Conservation (phyloP, 2,113 vertebrate genomes). For the Onychostoma macrolepis region DNA sequence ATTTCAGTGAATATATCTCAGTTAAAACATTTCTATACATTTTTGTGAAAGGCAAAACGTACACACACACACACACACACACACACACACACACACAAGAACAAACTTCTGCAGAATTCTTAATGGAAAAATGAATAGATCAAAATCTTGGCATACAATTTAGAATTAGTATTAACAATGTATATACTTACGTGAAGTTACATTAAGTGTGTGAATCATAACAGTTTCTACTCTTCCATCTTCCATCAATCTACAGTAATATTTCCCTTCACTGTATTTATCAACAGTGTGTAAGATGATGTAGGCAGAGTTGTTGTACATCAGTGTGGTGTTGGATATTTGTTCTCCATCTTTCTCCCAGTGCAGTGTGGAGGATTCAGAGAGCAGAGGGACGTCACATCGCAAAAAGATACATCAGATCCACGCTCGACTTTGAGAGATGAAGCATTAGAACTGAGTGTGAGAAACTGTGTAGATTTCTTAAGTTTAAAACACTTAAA, state of each 20-base stretch:
- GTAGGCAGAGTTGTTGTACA: constrained; percentile 45
- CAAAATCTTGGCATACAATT: background rate
- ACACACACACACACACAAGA: too few relatives aligned
- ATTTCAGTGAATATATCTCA: background rate
- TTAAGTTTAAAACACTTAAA: background rate
- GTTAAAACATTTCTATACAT: background rate
- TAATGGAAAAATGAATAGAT: background rate
- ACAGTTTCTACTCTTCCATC: background rate
- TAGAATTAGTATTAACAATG: background rate
- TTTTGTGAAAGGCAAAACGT: background rate
- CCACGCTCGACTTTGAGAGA: background rate
- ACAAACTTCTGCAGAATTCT: too few relatives aligned
- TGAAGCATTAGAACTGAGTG: background rate
- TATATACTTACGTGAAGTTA: background rate
- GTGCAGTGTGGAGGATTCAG: constrained; percentile 36
- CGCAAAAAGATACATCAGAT: constrained; percentile 44
- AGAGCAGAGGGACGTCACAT: constrained; percentile 33
- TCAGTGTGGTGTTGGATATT: constrained; percentile 44
- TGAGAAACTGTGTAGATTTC: background rate
- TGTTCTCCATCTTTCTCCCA: constrained; percentile 38
- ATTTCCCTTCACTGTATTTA: background rate
- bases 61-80: too few relatives aligned
- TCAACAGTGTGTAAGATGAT: constrained; percentile 46
- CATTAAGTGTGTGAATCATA: background rate
- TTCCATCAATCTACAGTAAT: constrained; percentile 1